Evolutionary conservation across 2,113 vertebrate genomes (phyloP).

Genomic region (Donacobius atricapilla): DNA sequence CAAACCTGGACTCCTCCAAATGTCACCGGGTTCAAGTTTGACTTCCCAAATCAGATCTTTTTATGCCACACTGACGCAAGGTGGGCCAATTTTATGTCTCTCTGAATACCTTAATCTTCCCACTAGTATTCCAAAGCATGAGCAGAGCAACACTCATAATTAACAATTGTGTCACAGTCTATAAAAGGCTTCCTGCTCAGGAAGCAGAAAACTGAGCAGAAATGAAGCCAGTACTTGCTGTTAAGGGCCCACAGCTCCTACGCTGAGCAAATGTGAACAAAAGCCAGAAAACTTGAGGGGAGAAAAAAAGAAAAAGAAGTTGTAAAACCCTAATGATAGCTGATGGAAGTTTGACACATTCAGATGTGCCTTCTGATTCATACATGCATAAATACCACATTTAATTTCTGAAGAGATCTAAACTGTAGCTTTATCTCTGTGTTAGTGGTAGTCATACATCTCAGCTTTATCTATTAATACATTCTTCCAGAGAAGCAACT

Average conservation of each 20-base stretch:
- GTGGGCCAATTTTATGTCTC: not conserved
- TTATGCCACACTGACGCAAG: not conserved
- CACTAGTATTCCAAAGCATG: not conserved
- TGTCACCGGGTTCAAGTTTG: not conserved
- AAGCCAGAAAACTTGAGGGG: not conserved
- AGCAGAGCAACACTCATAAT: not conserved
- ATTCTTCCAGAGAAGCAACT: not conserved
- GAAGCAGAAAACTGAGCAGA: not conserved
- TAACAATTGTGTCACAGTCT: not conserved
- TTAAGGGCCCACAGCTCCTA: not conserved
- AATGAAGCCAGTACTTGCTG: not conserved
- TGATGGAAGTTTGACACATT: not conserved
- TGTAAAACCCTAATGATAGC: not conserved
- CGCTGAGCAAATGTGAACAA: not conserved
- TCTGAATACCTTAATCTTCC: not conserved
- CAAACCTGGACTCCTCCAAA: not conserved
- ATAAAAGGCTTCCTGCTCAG: not conserved
- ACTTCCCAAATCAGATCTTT: not conserved
- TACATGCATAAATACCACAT: not conserved
- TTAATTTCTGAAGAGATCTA: not conserved
- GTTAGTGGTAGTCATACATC: not conserved
- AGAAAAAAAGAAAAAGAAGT: not conserved
- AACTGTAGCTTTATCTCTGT: not conserved
- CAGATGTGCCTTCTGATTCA: conserved; percentile 15
- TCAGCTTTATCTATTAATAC: conserved; percentile 4